A percentile compares a stretch with the other conserved stretches of the same genome.
These are phyloP conservation scores for Melipona quadrifasciata DNA, from an alignment of 1,140 invertebrate genomes.

Conservation along the genomic window DNA sequence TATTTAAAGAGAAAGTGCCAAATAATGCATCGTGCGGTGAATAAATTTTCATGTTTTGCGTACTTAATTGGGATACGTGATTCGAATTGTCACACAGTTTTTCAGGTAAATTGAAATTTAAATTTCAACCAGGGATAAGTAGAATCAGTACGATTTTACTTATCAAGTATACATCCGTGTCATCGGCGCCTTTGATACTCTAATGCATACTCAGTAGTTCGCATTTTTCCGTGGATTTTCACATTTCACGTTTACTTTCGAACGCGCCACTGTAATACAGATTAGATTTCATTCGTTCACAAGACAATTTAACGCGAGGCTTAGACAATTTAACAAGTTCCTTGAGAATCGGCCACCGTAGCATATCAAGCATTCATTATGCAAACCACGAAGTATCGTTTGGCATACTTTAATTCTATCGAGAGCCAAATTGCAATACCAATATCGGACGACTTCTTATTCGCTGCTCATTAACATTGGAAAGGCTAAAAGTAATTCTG, in stretches of 20 bases:
- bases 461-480: neutral
- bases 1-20: constrained; percentile 16
- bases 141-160: constrained; percentile 41
- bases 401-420: constrained; percentile 50
- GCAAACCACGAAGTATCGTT: constrained; percentile 24
- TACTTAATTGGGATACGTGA: neutral
- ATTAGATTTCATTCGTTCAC: constrained; percentile 52
- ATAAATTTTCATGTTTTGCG: neutral
- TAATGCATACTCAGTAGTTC: constrained; percentile 39
- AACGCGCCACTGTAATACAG: constrained; percentile 49
- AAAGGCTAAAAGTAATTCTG: neutral
- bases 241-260: constrained; percentile 58
- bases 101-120: neutral
- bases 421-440: constrained; percentile 42
- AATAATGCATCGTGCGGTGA: neutral
- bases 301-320: constrained; percentile 36
- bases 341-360: constrained; percentile 21
- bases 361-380: constrained; percentile 21
- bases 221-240: constrained; percentile 53
- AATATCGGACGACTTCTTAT: constrained; percentile 33
- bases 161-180: constrained; percentile 49
- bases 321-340: constrained; percentile 31
- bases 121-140: constrained; percentile 24
- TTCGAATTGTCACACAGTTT: neutral
- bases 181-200: constrained; percentile 36